Conservation (phyloP, 2,113 vertebrate species). For the Quiscalus mexicanus region DNA sequence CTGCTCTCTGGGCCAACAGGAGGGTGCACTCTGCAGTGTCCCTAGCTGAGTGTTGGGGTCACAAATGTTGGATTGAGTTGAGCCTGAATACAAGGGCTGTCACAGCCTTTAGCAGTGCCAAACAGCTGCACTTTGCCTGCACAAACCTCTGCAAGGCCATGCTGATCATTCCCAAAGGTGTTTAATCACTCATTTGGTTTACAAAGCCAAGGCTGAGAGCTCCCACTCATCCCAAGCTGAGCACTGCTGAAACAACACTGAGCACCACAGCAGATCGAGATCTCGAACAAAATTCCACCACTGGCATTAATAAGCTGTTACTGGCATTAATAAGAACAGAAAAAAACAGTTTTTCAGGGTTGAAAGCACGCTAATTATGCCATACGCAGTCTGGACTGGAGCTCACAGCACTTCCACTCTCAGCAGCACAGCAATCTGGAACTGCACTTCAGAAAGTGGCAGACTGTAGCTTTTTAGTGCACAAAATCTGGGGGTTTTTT, state of each 20-base stretch:
- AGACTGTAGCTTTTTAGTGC: not conserved
- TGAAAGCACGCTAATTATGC: not conserved
- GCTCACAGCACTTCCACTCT: not conserved
- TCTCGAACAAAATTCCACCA: not conserved
- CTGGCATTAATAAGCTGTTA: not conserved
- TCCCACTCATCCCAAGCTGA: not conserved
- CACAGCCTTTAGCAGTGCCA: not conserved
- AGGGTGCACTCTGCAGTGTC: not conserved
- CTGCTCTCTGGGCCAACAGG: not conserved
- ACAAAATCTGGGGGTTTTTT: not conserved
- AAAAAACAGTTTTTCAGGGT: not conserved
- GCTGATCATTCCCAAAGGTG: not conserved
- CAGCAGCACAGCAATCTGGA: not conserved
- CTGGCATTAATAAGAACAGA: not conserved
- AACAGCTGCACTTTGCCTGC: not conserved
- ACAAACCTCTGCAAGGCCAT: accelerated
- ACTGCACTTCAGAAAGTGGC: not conserved
- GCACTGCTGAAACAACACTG: not conserved
- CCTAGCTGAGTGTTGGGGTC: accelerated
- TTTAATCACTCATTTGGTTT: not conserved
- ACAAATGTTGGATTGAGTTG: not conserved
- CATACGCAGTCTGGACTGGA: not conserved
- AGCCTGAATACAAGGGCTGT: not conserved
- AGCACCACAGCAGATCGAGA: accelerated
- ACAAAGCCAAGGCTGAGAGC: not conserved